phyloP scores from a whole-genome alignment of 1,140 invertebrate genomes.

The Mercenaria mercenaria region DNA sequence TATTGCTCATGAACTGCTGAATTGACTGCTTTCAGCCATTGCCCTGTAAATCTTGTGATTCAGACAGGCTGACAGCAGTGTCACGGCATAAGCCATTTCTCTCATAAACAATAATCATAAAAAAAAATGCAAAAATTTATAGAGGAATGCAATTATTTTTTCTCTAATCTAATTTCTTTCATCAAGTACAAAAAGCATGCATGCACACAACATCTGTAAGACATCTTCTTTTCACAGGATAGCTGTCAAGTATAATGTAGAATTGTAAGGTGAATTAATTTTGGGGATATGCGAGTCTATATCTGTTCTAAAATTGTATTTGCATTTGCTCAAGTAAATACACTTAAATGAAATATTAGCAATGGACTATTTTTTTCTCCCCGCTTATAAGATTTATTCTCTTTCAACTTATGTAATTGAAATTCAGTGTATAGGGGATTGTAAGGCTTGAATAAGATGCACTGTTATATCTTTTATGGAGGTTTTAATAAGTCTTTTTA shows the following conservation, averaged over 20 bases:
- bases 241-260: not conserved
- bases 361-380: not conserved
- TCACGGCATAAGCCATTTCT: too few species aligned
- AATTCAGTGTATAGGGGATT: not conserved
- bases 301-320: not conserved
- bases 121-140: too few species aligned
- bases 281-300: not conserved
- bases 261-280: not conserved
- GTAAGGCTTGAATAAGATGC: not conserved
- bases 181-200: not conserved
- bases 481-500: not conserved
- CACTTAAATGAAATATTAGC: not conserved
- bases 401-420: not conserved
- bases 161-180: not conserved
- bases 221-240: not conserved
- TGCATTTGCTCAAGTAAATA: slow-evolving; percentile 15
- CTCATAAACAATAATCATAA: too few species aligned
- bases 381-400: not conserved
- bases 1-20: too few species aligned
- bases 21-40: too few species aligned
- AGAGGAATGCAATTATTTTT: not conserved
- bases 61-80: too few species aligned
- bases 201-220: not conserved
- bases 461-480: not conserved
- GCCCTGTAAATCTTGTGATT: too few species aligned